These are phyloP conservation scores for Microvelia longipes DNA, from an alignment of 1,140 invertebrate genomes.

Conservation along the genomic window DNA sequence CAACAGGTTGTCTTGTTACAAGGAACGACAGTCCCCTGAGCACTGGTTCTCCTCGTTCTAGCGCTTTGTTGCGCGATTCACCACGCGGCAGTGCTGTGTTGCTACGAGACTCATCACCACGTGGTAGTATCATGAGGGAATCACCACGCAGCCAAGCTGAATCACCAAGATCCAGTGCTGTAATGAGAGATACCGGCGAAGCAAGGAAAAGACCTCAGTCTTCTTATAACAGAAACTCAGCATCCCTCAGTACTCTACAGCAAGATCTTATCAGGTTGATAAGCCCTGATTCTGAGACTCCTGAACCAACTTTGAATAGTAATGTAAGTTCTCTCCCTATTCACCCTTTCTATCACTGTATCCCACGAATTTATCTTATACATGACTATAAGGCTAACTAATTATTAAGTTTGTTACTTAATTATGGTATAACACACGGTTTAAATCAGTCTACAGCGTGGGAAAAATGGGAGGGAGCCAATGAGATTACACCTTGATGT, in stretches of 20 bases:
- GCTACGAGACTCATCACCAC: not conserved
- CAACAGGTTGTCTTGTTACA: not conserved
- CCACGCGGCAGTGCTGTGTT: not conserved
- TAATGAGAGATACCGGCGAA: constrained; percentile 34
- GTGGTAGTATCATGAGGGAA: not conserved
- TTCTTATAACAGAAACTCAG: constrained; percentile 37
- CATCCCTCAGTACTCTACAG: constrained; percentile 56
- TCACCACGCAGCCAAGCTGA: not conserved
- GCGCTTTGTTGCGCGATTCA: not conserved
- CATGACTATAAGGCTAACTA: too few relatives aligned
- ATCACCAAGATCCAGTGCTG: constrained; percentile 27
- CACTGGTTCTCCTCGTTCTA: not conserved
- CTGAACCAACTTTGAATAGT: constrained; percentile 25
- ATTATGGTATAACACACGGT: too few relatives aligned
- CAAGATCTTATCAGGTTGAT: constrained; percentile 80
- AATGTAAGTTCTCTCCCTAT: too few relatives aligned
- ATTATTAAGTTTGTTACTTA: too few relatives aligned
- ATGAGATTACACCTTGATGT: too few relatives aligned
- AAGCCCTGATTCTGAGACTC: constrained; percentile 56
- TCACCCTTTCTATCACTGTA: too few relatives aligned
- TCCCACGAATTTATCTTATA: too few relatives aligned
- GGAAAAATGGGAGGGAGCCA: too few relatives aligned
- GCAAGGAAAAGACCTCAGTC: constrained; percentile 31
- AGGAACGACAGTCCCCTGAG: not conserved
- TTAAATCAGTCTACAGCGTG: too few relatives aligned